Evolutionary conservation across 37 sponge, comb jelly and placozoan species (phyloP).

Genomic region (Halichondria panicea): DNA sequence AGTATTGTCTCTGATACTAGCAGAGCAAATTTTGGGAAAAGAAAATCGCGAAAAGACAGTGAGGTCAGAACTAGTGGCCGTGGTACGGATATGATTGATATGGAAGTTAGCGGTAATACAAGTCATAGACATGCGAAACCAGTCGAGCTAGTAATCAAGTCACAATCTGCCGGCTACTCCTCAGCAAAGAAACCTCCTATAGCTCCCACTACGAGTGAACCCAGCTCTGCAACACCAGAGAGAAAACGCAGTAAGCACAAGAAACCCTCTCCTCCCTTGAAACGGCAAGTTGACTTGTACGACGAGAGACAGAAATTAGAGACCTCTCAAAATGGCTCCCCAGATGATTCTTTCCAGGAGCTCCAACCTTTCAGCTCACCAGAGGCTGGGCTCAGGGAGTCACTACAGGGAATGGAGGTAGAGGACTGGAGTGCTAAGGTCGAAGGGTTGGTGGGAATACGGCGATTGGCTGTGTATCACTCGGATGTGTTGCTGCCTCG

Average conservation of each 20-base stretch:
- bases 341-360: slow-evolving; percentile 20
- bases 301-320: background rate
- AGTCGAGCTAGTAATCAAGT: no score
- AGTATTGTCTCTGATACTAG: no score
- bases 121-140: no score
- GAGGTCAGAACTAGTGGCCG: no score
- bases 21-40: no score
- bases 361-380: slow-evolving; percentile 47
- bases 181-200: slow-evolving; percentile 16
- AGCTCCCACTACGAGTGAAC: background rate
- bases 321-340: background rate
- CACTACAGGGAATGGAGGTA: slow-evolving; percentile 32
- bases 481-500: slow-evolving; percentile 51
- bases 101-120: slow-evolving; percentile 45
- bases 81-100: slow-evolving; percentile 34
- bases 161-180: background rate
- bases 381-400: slow-evolving; percentile 46
- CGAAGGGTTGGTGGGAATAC: slow-evolving; percentile 54
- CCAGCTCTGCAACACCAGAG: background rate
- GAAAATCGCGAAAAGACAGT: no score
- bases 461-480: slow-evolving; percentile 61
- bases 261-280: background rate
- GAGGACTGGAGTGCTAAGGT: slow-evolving; percentile 78
- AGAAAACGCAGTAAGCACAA: background rate
- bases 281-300: background rate